Conservation (phyloP, 2,888 invertebrate species). For the Phaonia tiefii region DNA sequence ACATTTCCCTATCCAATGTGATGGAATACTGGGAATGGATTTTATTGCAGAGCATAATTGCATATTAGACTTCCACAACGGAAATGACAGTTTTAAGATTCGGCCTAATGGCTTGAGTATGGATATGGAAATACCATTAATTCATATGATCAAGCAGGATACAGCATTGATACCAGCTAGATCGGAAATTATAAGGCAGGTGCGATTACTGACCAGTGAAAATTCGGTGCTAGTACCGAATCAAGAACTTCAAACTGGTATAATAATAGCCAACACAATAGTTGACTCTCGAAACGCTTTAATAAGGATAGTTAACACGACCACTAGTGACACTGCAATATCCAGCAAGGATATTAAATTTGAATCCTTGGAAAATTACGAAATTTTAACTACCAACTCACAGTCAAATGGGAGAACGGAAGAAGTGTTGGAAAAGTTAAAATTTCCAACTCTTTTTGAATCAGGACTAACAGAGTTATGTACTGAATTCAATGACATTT, state of each 20-base stretch:
- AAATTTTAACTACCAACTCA: background rate
- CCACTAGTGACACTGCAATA: background rate
- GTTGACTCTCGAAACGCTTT: background rate
- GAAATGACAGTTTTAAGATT: background rate
- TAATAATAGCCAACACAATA: background rate
- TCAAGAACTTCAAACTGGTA: background rate
- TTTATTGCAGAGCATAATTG: background rate
- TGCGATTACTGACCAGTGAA: background rate
- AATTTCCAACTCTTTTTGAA: too few relatives aligned
- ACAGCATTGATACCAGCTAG: background rate
- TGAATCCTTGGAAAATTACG: too few relatives aligned
- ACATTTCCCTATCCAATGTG: slow-evolving; percentile 6
- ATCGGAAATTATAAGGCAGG: background rate
- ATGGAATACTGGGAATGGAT: slow-evolving; percentile 17
- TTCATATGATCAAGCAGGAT: background rate
- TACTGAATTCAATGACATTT: background rate
- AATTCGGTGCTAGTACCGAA: background rate
- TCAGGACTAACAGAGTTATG: too few relatives aligned
- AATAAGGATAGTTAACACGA: background rate
- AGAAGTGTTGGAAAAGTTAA: background rate
- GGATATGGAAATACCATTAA: background rate
- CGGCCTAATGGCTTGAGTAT: too few relatives aligned
- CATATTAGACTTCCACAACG: background rate
- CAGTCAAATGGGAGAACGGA: background rate
- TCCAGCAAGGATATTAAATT: too few relatives aligned